A percentile compares a stretch with the other conserved stretches of the same genome.
phyloP scores from a whole-genome alignment of 2,888 invertebrate genomes.

The Carabus problematicus region DNA sequence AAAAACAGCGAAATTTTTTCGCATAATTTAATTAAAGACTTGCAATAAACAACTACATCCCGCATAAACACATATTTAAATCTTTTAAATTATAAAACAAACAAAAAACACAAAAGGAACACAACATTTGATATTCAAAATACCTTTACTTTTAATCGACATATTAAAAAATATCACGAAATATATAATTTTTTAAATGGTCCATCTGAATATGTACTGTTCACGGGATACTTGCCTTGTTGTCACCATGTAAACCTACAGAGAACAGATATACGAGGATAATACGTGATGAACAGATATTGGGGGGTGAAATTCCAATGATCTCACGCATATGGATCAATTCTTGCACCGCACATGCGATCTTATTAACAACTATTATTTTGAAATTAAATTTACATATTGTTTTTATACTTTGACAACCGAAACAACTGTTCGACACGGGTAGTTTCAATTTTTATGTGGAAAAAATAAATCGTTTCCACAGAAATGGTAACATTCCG shows the following conservation, averaged over 20 bases:
- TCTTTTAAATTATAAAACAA: slow-evolving; percentile 12
- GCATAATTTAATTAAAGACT: too few relatives aligned
- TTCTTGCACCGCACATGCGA: slow-evolving; percentile 26
- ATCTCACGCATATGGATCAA: slow-evolving; percentile 27
- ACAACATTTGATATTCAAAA: slow-evolving; percentile 16
- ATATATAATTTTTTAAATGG: slow-evolving; percentile 34
- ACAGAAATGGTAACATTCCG: slow-evolving; percentile 16
- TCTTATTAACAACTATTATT: slow-evolving; percentile 31
- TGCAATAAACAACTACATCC: too few relatives aligned
- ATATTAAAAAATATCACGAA: slow-evolving; percentile 32
- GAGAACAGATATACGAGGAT: not conserved
- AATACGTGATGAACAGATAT: slow-evolving; percentile 25
- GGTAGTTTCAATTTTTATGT: slow-evolving; percentile 15
- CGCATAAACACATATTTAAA: slow-evolving; percentile 24
- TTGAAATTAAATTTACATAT: slow-evolving; percentile 39
- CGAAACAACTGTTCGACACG: slow-evolving; percentile 24
- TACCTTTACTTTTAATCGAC: slow-evolving; percentile 10
- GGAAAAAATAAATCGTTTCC: slow-evolving; percentile 24
- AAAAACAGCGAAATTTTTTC: slow-evolving; percentile 20
- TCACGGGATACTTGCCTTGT: not conserved
- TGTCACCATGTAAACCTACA: too few relatives aligned
- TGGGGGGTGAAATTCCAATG: too few relatives aligned
- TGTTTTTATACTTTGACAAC: slow-evolving; percentile 37
- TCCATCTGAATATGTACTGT: not conserved
- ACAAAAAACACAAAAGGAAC: slow-evolving; percentile 11